Evolutionary conservation across 1,140 invertebrate species (phyloP).

Genomic region (Heliothis virescens): DNA sequence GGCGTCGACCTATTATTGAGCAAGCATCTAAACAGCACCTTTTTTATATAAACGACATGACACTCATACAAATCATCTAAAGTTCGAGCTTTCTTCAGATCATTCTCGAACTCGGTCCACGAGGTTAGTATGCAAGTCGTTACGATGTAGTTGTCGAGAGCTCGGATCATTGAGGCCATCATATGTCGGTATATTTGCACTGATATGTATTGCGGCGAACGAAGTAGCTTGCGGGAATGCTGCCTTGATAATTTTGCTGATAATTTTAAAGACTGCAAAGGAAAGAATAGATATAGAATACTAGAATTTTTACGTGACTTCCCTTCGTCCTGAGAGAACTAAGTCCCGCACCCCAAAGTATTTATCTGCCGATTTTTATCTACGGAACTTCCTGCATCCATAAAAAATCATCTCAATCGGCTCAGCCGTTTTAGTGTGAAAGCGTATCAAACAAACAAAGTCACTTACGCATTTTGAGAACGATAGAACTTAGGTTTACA

Average conservation of each 20-base stretch:
- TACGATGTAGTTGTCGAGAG: constrained; percentile 90
- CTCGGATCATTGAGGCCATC: constrained; percentile 91
- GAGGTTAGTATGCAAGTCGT: constrained; percentile 90
- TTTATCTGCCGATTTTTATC: not conserved
- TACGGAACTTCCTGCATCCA: too few relatives aligned
- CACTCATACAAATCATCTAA: constrained; percentile 90
- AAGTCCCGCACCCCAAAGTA: too few relatives aligned
- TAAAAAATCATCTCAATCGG: not conserved
- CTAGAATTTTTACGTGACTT: too few relatives aligned
- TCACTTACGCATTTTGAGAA: not conserved
- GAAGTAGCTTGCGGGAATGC: constrained; percentile 78
- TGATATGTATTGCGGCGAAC: constrained; percentile 87
- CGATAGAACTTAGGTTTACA: not conserved
- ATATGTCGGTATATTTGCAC: constrained; percentile 90
- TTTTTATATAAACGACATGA: constrained; percentile 90
- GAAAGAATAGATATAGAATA: constrained; percentile 37
- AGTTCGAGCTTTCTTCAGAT: constrained; percentile 87
- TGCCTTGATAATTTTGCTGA: constrained; percentile 85
- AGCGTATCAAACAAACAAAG: not conserved
- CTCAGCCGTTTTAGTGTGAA: too few relatives aligned
- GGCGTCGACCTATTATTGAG: constrained; percentile 89
- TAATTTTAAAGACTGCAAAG: constrained; percentile 84
- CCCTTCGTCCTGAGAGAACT: too few relatives aligned
- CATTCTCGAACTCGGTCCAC: constrained; percentile 90
- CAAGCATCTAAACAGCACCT: constrained; percentile 90